Conservation (phyloP, 2,113 vertebrate genomes). For the Xiphorhynchus elegans region DNA sequence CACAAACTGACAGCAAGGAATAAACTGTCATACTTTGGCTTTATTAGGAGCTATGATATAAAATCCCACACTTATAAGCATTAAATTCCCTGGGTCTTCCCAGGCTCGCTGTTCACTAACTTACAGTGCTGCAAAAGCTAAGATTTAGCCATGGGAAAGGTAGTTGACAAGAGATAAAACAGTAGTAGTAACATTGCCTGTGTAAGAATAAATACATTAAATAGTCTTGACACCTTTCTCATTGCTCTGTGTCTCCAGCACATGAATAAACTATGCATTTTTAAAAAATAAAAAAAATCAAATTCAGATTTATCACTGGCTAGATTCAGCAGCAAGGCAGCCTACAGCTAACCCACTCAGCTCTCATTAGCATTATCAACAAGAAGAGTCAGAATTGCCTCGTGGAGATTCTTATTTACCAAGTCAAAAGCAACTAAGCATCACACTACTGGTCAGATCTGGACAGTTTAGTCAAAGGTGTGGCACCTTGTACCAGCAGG, state of each 20-base stretch:
- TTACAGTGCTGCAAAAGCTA: not conserved
- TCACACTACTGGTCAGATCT: not conserved
- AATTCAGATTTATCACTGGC: not conserved
- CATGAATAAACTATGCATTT: not conserved
- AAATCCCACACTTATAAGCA: not conserved
- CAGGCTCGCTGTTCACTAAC: not conserved
- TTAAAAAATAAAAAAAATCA: not conserved
- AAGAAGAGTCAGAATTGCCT: not conserved
- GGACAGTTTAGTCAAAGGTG: not conserved
- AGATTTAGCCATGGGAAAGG: not conserved
- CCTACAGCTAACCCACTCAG: not conserved
- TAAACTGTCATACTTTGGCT: not conserved
- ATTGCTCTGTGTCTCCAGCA: not conserved
- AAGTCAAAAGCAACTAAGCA: not conserved
- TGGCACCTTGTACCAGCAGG: not conserved
- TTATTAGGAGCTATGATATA: not conserved
- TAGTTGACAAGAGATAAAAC: not conserved
- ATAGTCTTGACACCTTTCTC: not conserved
- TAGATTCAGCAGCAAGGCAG: not conserved
- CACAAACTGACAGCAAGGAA: not conserved
- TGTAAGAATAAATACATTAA: not conserved
- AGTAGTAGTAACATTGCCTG: not conserved
- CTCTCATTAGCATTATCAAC: not conserved
- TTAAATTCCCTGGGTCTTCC: not conserved
- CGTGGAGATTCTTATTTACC: not conserved